Base-by-base conservation (phyloP, 2,888 invertebrate species). In the Nematopogon swammerdamellus region DNA sequence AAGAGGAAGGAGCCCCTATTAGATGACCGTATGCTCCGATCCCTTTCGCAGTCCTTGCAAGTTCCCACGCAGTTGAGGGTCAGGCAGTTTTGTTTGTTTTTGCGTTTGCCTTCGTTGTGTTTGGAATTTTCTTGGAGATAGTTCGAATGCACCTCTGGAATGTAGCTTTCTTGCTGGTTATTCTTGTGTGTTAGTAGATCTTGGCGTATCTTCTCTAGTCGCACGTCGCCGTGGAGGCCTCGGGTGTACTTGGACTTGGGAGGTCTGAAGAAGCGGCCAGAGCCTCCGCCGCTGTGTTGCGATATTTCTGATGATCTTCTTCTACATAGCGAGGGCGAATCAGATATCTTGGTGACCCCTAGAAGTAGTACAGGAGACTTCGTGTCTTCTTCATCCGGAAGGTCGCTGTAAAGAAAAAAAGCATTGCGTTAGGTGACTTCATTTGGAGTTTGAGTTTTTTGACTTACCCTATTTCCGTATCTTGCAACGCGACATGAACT, bases 351-450 rank as follows among this genome's bases (percentile, higher is more conserved):
- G 65, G 82, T 84, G 53, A 85, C 84, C 53, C 84, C 84, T 62
- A 85, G 65, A 48, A 85, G 81, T 52, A 85, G 75, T 47, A 85
- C 85, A 10, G 80, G 77, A 48, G 84, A 80, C 55, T 83, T 80
- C 61, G 80, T 80, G 58, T 84, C 84, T 59, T 80, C 80, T 59
- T 77, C 74, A 63, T 85, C 84, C 19, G 85, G 85, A 51, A 85
- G 75, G 60, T 85, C 85, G 63, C 85, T 85, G 81, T 46, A 75
- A 76, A 57, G 49, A 62, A 51, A 52, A 49, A 49, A 29, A 48
- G 10, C 4, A 8, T 36, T 3, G 8, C 25, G n/a, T n/a, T n/a
- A n/a, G n/a, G n/a, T n/a, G n/a, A n/a, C n/a, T n/a, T n/a, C n/a
- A n/a, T n/a, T n/a, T n/a, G n/a, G n/a, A n/a, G n/a, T n/a, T n/a